Evolutionary conservation across 2,797 vertebrate genomes (phyloP), one percentile per base, ranked within the genome.

Genomic region (Morus bassanus): DNA sequence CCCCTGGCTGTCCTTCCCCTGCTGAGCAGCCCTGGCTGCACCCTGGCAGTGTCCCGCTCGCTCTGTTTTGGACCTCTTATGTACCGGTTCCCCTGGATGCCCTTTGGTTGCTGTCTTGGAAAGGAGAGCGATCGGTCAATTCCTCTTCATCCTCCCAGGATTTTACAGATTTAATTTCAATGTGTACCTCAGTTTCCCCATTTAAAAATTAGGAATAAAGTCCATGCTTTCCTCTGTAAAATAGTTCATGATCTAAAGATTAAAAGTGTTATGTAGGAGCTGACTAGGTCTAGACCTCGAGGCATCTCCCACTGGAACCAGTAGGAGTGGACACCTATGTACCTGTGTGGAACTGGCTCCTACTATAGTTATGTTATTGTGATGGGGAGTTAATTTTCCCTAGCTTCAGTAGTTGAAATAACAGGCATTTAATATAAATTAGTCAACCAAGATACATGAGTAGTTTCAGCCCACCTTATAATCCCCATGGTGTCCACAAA

Each of bases 401-500:
- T 18, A 59, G 57, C 30, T 75, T 91, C 79, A 53, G 27, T 50
- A 84, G 46, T 33, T 61, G 83, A 89, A 93, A 85, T 92, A 96
- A 81, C 61, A 88, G 82, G 24, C 28, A 91, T 83, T 96, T 95
- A 95, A 91, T 92, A 92, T 54, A 81, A 92, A 96, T 96, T 88
- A 91, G 88, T 89, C 92, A 96, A 41, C 82, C 61, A 73, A 96
- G 64, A 78, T 57, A 89, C 60, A 60, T 46, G 46, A 96, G 57
- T 86, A 84, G 65, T 94, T 96, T 93, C 85, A 90, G 61, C 14
- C 46, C 64, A 91, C 92, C 59, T 96, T 88, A 77, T 65, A 96
- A 91, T 91, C 85, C 93, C 91, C 31, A n/a, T 27, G 46, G 82
- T 84, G 46, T 86, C 75, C 79, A 81, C 82, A 88, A 93, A 91